These are phyloP conservation scores for Pachycephala philippinensis DNA, from an alignment of 2,113 vertebrate genomes.

Conservation along the genomic window DNA sequence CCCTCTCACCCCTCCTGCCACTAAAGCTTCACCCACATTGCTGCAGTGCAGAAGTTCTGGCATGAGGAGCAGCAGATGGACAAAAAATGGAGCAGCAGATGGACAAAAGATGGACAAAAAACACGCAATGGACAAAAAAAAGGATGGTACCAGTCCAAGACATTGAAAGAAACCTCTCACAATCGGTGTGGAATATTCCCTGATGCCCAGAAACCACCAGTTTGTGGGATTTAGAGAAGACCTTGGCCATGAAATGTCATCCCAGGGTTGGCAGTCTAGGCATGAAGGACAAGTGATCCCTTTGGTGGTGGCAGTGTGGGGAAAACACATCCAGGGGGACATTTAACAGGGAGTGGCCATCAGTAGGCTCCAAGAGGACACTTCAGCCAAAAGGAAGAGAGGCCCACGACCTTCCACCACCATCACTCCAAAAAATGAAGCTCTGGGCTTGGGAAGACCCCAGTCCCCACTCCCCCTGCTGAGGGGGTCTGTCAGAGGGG, in stretches of 20 bases:
- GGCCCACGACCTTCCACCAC: neutral
- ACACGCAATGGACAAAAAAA: too few relatives aligned
- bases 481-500: neutral
- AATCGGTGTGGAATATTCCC: neutral
- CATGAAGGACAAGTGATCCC: neutral
- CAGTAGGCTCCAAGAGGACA: neutral
- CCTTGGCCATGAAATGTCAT: neutral
- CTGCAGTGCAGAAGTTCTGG: neutral
- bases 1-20: neutral
- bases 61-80: neutral
- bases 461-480: neutral
- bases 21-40: neutral
- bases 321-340: neutral
- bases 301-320: neutral
- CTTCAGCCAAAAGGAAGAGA: neutral
- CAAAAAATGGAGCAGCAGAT: neutral
- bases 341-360: neutral
- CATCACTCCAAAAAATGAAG: fast-evolving
- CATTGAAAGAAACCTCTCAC: neutral
- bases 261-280: neutral
- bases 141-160: neutral
- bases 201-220: neutral
- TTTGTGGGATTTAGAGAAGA: neutral
- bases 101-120: fast-evolving
- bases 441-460: neutral